Conservation (phyloP, 2,888 invertebrate genomes). For the Aethes cnicana region DNA sequence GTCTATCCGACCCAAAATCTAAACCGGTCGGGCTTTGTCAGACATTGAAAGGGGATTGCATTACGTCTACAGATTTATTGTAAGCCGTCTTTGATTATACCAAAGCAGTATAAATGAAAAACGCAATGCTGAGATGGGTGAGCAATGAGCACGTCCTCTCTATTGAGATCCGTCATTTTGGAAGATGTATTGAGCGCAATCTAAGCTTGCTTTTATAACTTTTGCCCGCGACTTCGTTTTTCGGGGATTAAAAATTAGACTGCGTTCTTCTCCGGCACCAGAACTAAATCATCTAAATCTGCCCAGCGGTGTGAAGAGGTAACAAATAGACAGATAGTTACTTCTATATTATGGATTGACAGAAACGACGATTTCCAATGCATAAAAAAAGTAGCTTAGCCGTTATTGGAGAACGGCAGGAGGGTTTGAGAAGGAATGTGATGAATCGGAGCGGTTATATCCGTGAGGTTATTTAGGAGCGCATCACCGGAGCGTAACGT, state of each 20-base stretch:
- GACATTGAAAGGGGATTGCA: conserved; percentile 51
- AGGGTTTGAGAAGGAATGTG: conserved; percentile 47
- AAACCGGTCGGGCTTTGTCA: conserved; percentile 56
- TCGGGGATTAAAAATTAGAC: too few relatives aligned
- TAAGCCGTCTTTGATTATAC: conserved; percentile 36
- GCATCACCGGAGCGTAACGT: conserved; percentile 80
- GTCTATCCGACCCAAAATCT: conserved; percentile 50
- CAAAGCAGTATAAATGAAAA: conserved; percentile 20
- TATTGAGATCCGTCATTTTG: conserved; percentile 4
- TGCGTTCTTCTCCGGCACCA: too few relatives aligned
- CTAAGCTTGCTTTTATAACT: not conserved
- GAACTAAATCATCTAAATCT: too few relatives aligned
- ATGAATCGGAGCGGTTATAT: conserved; percentile 57
- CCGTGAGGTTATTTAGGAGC: conserved; percentile 71
- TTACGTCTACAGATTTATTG: conserved; percentile 49
- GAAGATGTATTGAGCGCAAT: not conserved
- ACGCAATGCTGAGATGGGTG: conserved; percentile 11
- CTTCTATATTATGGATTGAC: too few relatives aligned
- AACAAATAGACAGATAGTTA: too few relatives aligned
- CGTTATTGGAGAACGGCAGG: conserved; percentile 43
- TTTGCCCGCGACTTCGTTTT: not conserved
- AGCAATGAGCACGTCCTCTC: conserved; percentile 16
- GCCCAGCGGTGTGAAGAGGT: too few relatives aligned
- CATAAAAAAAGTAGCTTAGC: too few relatives aligned
- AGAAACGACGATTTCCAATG: too few relatives aligned